Evolutionary conservation across 1,140 invertebrate species (phyloP).

Genomic region (Hypothenemus hampei): DNA sequence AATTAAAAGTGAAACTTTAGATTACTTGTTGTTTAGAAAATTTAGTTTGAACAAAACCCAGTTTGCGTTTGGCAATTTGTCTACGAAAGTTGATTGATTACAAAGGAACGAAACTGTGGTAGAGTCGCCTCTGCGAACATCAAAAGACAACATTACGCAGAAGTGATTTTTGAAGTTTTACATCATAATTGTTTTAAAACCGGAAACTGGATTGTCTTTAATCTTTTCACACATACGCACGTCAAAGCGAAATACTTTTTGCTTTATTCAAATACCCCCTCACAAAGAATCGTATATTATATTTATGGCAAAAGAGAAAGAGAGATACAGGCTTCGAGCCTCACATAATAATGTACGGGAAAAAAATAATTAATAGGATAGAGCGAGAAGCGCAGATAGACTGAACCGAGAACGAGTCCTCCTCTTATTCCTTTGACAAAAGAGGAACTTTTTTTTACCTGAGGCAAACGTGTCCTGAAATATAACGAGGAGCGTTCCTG

Average conservation of each 20-base stretch:
- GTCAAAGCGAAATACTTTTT: conserved; percentile 1
- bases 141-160: no score
- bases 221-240: neutral
- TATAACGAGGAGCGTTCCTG: conserved; percentile 3
- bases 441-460: conserved; percentile 15
- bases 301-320: neutral
- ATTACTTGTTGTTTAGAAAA: neutral
- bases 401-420: conserved; percentile 14
- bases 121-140: no score
- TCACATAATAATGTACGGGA: conserved; percentile 12
- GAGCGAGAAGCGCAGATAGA: conserved; percentile 5
- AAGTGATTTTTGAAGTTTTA: no score
- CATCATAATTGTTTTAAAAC: neutral
- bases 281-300: conserved; percentile 6
- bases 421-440: conserved; percentile 11
- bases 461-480: conserved; percentile 1
- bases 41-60: neutral
- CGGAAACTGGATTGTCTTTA: neutral
- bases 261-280: conserved; percentile 4
- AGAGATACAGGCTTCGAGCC: conserved; percentile 1
- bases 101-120: no score
- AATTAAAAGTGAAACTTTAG: conserved; percentile 3
- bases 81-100: no score
- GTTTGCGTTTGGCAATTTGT: neutral
- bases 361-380: conserved; percentile 21